Base-by-base conservation (phyloP, 2,888 invertebrate genomes). In the Diarsia mendica region DNA sequence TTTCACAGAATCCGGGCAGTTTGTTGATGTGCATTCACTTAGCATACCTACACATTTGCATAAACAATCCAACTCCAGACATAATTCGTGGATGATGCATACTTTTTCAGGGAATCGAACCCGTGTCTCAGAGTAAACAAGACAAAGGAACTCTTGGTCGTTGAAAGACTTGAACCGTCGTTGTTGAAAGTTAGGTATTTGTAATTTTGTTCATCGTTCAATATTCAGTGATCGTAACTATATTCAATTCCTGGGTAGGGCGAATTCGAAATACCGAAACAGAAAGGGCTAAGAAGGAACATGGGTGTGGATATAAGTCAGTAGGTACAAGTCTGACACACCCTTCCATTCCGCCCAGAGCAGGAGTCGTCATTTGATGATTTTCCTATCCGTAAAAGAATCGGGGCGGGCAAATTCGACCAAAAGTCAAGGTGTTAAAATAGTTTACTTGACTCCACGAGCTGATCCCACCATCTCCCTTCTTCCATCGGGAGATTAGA, bases 21-120 rank as follows among this genome's bases (percentile, higher is more conserved):
- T 11, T 67, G 39, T 61, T 76, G 13, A 49, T 49, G 1, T 10
- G 5, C 51, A 53, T 67, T 33, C 15, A 75, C 46, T 67, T 48
- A 48, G 8, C 18, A 53, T 11, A 53, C 9, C 28, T 18, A 60
- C 48, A 18, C 6, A 48, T 33, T 75, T 15, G 44, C 9, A 15
- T 75, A 53, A 67, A 75, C 68, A 63, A 76, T 61, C 18, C 9
- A 18, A 3, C 10, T 23, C 33, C 61, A 63, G 53, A 39, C 13
- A 5, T 10, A 1, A 55, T 63, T 77, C 44, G 10, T 6, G 28
- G 33, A 61, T 70, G 51, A 71, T 55, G 53, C 44, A 46, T 49
- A 33, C 11, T 55, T 51, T 46, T 77, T 63, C 77, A 39, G 72
- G 39, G 33, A 67, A 72, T 55, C 9, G 20, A 67, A 77, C 9